Base-by-base conservation (phyloP, 2,113 vertebrate genomes). In the Vanacampus margaritifer region DNA sequence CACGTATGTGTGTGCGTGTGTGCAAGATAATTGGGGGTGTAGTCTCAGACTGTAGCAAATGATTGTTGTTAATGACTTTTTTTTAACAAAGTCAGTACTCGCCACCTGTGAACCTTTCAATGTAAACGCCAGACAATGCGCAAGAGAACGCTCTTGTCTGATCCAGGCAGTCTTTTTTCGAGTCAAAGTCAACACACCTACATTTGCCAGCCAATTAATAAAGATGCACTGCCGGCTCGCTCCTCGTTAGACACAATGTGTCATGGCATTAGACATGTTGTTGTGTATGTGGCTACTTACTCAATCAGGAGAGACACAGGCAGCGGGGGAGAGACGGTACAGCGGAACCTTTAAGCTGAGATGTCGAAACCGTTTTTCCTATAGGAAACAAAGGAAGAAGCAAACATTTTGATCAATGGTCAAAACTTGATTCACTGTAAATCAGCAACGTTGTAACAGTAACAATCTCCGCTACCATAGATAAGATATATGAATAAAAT, bases 161-260 rank as follows among this genome's bases (percentile, higher is more conserved):
- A 60, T 3, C 56, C 16, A 12, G 16, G 6, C 28, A 2, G 17
- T 41, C 37, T 41, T 62, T n/a, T 62, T 14, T 7, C 13, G 23
- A n/a, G 60, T 62, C 60, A 62, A 62, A 62, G 14, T 26, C 37
- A 39, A 39, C 36, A 14, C 59, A 24, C 60, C 37, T 24, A n/a
- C 59, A 41, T 61, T 62, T 43, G 59, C 59, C 59, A 41, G 59
- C n/a, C 39, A 62, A 26, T 62, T 62, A 62, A 62, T 62, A 45
- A 62, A 62, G 60, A 62, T 43, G 60, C 60, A 16, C 60, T 6
- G 23, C n/a, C 12, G 37, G 39, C 60, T 62, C 24, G 60, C 13
- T 24, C 60, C n/a, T 62, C 39, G 43, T 62, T 62, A 62, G 23
- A 43, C 39, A 6, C 3, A 26, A 62, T 43, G 60, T 26, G 39